Percentiles rank a stretch among this genome's conserved stretches.
Conservation (phyloP, 1,140 invertebrate species). For the Coenobita brevimanus region DNA sequence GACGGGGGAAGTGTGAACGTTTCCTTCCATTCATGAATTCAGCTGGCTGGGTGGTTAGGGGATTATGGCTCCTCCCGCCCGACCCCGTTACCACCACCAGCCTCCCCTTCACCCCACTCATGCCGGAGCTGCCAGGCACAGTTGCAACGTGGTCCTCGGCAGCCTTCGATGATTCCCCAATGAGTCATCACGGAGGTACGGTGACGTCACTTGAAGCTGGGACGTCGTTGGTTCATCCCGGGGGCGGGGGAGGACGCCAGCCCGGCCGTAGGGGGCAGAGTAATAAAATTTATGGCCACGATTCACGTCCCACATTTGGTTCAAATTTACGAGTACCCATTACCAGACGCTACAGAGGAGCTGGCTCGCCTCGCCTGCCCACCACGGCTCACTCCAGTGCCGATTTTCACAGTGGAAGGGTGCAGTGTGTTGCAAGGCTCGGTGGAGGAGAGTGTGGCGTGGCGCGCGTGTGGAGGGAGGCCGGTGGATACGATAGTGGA, state of each 20-base stretch:
- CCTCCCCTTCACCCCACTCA: neutral
- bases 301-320: slow-evolving; percentile 69
- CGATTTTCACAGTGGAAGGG: slow-evolving; percentile 65
- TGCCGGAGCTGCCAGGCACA: slow-evolving; percentile 15
- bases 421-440: slow-evolving; percentile 56
- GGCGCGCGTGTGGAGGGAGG: neutral
- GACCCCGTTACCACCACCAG: slow-evolving; percentile 46
- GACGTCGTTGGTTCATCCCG: neutral
- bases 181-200: slow-evolving; percentile 34
- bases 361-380: slow-evolving; percentile 45
- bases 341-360: slow-evolving; percentile 63
- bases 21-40: slow-evolving; percentile 63
- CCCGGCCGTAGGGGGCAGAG: slow-evolving; percentile 62
- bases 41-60: slow-evolving; percentile 44
- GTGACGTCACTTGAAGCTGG: slow-evolving; percentile 32
- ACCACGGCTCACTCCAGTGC: slow-evolving; percentile 62
- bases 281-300: slow-evolving; percentile 69
- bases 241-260: slow-evolving; percentile 8
- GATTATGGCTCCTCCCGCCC: slow-evolving; percentile 24
- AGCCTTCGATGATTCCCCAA: slow-evolving; percentile 26
- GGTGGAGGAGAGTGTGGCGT: slow-evolving; percentile 21
- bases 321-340: slow-evolving; percentile 69
- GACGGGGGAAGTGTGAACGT: slow-evolving; percentile 35
- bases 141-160: slow-evolving; percentile 27
- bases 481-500: slow-evolving; percentile 24